Conservation (phyloP, 2,888 invertebrate genomes). For the Pseudolycoriella hygida region DNA sequence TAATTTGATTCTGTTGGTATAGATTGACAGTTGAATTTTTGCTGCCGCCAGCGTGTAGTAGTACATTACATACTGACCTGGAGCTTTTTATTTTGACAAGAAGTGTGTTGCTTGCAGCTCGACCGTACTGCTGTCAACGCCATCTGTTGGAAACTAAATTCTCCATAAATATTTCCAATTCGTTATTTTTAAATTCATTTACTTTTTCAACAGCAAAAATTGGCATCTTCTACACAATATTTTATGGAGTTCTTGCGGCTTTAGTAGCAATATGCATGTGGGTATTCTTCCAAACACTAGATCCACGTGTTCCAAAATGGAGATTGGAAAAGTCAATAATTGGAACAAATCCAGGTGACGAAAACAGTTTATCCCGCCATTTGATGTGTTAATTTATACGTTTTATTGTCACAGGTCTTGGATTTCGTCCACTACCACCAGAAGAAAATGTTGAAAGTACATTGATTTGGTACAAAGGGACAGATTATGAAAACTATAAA, state of each 20-base stretch:
- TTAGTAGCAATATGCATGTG: constrained; percentile 89
- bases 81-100: no score
- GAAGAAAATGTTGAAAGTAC: constrained; percentile 79
- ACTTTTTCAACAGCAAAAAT: constrained; percentile 62
- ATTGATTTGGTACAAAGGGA: constrained; percentile 85
- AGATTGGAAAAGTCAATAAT: constrained; percentile 71
- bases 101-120: no score
- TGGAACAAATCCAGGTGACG: constrained; percentile 71
- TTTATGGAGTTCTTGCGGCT: constrained; percentile 80
- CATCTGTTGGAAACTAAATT: no score
- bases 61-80: no score
- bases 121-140: no score
- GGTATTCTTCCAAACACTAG: constrained; percentile 81
- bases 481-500: constrained; percentile 53
- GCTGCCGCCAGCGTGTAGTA: no score
- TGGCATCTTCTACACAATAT: constrained; percentile 83
- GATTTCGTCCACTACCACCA: constrained; percentile 85
- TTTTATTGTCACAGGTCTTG: constrained; percentile 38
- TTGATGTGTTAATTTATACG: not conserved
- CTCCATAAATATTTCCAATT: no score
- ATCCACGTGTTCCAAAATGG: constrained; percentile 81
- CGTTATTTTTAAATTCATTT: no score
- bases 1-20: no score
- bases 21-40: no score
- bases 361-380: not conserved